Conservation (phyloP, 2,113 vertebrate species). For the Spea bombifrons region DNA sequence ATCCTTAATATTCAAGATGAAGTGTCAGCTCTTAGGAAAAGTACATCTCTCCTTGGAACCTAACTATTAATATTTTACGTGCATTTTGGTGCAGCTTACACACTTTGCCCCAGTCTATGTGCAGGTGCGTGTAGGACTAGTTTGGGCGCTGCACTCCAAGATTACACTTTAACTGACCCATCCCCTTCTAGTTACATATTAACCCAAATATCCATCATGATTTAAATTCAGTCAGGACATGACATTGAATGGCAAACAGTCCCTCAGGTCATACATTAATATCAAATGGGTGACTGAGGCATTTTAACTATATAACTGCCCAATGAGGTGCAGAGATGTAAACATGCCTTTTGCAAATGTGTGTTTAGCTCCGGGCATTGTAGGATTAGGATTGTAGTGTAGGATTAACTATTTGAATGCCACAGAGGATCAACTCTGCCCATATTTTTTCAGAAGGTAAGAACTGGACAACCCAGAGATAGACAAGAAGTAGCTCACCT, state of each 20-base stretch:
- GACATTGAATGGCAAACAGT: slow-evolving; percentile 42
- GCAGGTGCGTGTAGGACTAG: slow-evolving; percentile 10
- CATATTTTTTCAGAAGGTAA: background rate
- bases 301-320: background rate
- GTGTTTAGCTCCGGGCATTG: too few species aligned
- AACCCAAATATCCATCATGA: slow-evolving; percentile 27
- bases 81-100: background rate
- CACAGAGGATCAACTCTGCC: background rate
- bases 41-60: background rate
- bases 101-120: background rate
- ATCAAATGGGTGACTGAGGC: slow-evolving; percentile 1
- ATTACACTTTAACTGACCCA: slow-evolving; percentile 38
- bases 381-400: too few species aligned
- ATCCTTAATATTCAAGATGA: too few species aligned
- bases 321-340: too few species aligned
- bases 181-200: slow-evolving; percentile 33
- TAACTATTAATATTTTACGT: background rate
- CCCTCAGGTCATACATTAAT: slow-evolving; percentile 9
- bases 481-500: too few species aligned
- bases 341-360: too few species aligned
- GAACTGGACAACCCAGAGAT: background rate
- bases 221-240: slow-evolving; percentile 39
- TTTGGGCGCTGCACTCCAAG: background rate
- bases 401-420: background rate
- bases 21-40: background rate